Conservation (phyloP, 2,797 vertebrate genomes). For the Perodicticus potto region DNA sequence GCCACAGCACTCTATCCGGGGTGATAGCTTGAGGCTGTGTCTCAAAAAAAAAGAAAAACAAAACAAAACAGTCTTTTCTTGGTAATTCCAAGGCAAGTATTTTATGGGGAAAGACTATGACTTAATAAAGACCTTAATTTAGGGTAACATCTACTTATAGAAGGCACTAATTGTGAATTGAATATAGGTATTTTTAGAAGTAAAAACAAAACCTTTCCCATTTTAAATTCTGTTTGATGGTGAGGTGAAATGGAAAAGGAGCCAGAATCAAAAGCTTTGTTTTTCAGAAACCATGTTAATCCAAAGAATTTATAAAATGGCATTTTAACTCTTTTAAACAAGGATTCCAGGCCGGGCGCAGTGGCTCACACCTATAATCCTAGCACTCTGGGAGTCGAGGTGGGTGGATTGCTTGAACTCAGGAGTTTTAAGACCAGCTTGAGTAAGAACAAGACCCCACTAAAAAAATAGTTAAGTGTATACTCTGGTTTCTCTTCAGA, state of each 20-base stretch:
- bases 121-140: constrained; percentile 3
- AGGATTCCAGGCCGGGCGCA: too few relatives aligned
- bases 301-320: not conserved
- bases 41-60: too few relatives aligned
- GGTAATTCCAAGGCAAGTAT: not conserved
- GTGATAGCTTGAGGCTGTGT: too few relatives aligned
- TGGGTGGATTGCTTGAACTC: too few relatives aligned
- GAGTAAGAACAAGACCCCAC: too few relatives aligned
- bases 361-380: too few relatives aligned
- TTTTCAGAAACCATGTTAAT: constrained; percentile 9
- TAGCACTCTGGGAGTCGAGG: too few relatives aligned
- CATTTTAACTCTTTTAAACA: not conserved
- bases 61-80: not conserved
- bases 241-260: not conserved
- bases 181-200: not conserved
- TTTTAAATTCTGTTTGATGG: not conserved
- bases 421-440: too few relatives aligned
- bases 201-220: not conserved
- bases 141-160: not conserved
- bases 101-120: not conserved
- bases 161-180: not conserved
- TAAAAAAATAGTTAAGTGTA: too few relatives aligned
- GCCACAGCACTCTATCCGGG: too few relatives aligned
- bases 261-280: constrained; percentile 14
- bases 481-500: too few relatives aligned